Evolutionary conservation across 2,888 invertebrate genomes (phyloP).

Genomic region (Notodonta ziczac): DNA sequence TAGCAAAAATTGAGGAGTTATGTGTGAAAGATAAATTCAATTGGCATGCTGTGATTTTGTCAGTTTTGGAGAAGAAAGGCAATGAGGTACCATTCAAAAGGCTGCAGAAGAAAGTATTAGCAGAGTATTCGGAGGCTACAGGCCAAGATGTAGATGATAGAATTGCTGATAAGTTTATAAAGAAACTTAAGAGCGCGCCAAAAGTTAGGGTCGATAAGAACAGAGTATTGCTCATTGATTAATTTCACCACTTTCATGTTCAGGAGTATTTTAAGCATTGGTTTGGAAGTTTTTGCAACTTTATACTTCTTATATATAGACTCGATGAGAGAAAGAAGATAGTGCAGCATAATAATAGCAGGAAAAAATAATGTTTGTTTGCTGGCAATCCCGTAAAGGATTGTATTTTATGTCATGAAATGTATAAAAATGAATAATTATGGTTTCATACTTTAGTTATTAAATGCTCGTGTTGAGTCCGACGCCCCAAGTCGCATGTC

Average conservation of each 20-base stretch:
- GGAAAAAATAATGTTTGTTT: too few relatives aligned
- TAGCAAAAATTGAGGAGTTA: slow-evolving; percentile 69
- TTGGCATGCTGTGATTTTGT: slow-evolving; percentile 79
- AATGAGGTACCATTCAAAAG: slow-evolving; percentile 89
- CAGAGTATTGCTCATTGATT: slow-evolving; percentile 76
- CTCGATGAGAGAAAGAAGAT: background rate
- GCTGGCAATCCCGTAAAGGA: too few relatives aligned
- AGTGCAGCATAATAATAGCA: too few relatives aligned
- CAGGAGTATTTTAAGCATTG: background rate
- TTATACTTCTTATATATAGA: background rate
- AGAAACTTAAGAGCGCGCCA: slow-evolving; percentile 88
- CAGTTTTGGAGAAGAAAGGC: slow-evolving; percentile 79
- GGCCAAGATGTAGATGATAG: slow-evolving; percentile 84
- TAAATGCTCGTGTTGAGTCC: too few relatives aligned
- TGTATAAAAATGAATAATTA: too few relatives aligned
- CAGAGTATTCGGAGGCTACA: slow-evolving; percentile 84
- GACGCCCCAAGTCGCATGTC: background rate
- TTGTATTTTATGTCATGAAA: too few relatives aligned
- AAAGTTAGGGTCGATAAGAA: slow-evolving; percentile 86
- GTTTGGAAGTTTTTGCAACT: background rate
- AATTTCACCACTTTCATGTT: slow-evolving; percentile 17
- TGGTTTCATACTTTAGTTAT: too few relatives aligned
- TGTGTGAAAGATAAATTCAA: slow-evolving; percentile 69
- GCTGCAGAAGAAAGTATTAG: slow-evolving; percentile 90
- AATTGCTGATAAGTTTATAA: slow-evolving; percentile 88